Evolutionary conservation across 1,140 invertebrate species (phyloP), one percentile per base, ranked within the genome.

Genomic region (Arctopsyche grandis): DNA sequence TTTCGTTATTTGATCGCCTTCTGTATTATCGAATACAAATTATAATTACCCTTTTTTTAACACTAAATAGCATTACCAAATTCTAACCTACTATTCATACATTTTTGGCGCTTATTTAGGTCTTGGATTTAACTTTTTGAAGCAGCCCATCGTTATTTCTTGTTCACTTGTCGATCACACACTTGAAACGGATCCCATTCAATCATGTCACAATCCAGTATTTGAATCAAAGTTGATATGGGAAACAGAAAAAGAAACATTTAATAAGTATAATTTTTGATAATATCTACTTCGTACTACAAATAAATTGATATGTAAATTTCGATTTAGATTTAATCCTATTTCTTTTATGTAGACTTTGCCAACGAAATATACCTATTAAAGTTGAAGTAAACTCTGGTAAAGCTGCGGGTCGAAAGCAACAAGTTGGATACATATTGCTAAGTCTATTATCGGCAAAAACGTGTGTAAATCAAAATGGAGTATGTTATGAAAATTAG

Each of bases 201-300:
- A 66, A 14, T 26, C 83, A 44, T 14, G 26, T 21, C 66, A 74
- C 29, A 75, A 43, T 16, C 76, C 81, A 9, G 1, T 52, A 22
- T 83, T 83, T 80, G 78, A 82, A 14, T 81, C 78, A 12, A 79
- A 82, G 24, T 81, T 84, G 10, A 75, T 83, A 19, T 84, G 83
- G 83, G 80, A 83, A 79, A 82, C 82, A n/a, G 81, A 83, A 14
- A 82, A 78, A 74, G 80, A 80, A 48, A 77, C 78, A n/a, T 77
- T 83, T 60, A 71, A 77, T 76, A 80, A 77, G 83, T 84, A 76
- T 79, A n/a, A 70, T 48, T n/a, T 16, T 26, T 70, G 5, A 9
- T 77, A 44, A 58, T n/a, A 19, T 24, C 44, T 43, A n/a, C 12
- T 16, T 60, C 16, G n/a, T 5, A 60, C n/a, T n/a, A 48, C 5